Evolutionary conservation across 2,888 invertebrate species (phyloP).

Genomic region (Crocallis elinguaria): DNA sequence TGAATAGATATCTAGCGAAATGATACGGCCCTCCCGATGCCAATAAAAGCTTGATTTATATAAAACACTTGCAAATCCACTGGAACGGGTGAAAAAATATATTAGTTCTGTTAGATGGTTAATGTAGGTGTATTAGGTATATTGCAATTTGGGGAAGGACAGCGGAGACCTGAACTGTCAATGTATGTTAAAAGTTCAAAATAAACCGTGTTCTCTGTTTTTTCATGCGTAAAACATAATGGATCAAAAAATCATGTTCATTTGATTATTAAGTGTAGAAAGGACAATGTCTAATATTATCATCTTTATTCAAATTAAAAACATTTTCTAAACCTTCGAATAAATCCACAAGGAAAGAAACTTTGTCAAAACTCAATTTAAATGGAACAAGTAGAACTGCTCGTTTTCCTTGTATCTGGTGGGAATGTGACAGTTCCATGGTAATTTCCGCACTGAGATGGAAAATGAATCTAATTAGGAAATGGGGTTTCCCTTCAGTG

Average conservation of each 20-base stretch:
- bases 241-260: too few relatives aligned
- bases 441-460: conserved; percentile 28
- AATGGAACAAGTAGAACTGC: conserved; percentile 3
- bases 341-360: conserved; percentile 21
- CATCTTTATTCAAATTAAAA: not conserved
- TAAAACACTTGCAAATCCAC: conserved; percentile 62
- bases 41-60: conserved; percentile 79
- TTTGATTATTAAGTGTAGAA: too few relatives aligned
- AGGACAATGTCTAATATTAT: not conserved
- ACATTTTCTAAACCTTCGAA: not conserved
- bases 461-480: conserved; percentile 29
- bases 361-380: conserved; percentile 11
- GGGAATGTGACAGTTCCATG: conserved; percentile 29
- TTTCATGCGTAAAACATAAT: too few relatives aligned
- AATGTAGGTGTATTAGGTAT: not conserved
- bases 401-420: conserved; percentile 15
- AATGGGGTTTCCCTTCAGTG: conserved; percentile 15
- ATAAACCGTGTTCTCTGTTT: too few relatives aligned
- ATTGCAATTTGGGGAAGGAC: not conserved
- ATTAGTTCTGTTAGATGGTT: not conserved
- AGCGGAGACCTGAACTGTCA: too few relatives aligned
- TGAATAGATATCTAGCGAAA: conserved; percentile 79
- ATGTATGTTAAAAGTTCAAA: too few relatives aligned
- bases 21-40: conserved; percentile 76
- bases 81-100: conserved; percentile 43